These are phyloP conservation scores for Mionectes olivaceus DNA, from an alignment of 2,797 vertebrate genomes.

Conservation along the genomic window DNA sequence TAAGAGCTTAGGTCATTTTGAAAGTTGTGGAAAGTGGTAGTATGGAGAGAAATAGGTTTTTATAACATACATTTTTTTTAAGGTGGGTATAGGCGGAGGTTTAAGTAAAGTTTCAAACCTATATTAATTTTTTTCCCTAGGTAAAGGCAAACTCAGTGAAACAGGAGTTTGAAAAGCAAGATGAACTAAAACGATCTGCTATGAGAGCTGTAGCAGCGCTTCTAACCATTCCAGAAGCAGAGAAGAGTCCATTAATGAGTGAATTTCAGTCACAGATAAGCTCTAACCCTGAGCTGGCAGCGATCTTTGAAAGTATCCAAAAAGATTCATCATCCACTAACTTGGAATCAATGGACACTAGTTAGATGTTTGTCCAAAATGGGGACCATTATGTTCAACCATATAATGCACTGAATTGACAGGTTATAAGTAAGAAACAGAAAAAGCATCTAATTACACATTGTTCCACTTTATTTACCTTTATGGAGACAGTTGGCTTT, in stretches of 20 bases:
- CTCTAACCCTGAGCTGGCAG: slow-evolving; percentile 97
- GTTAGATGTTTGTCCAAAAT: slow-evolving; percentile 82
- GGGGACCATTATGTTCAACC: slow-evolving; percentile 86
- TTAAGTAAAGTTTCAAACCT: not conserved
- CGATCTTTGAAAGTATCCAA: slow-evolving; percentile 99
- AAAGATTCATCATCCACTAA: slow-evolving; percentile 97
- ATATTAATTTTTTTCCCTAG: slow-evolving; percentile 67
- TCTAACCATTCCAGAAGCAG: slow-evolving; percentile 97
- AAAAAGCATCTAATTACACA: slow-evolving; percentile 85
- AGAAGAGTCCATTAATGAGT: slow-evolving; percentile 97
- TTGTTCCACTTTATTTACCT: slow-evolving; percentile 85
- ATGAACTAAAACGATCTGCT: slow-evolving; percentile 96
- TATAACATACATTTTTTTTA: not conserved
- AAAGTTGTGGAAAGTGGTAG: not conserved
- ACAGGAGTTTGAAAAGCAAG: slow-evolving; percentile 99
- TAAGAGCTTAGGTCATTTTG: not conserved
- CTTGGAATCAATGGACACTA: slow-evolving; percentile 99
- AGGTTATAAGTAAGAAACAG: slow-evolving; percentile 83
- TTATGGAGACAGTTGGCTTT: slow-evolving; percentile 82
- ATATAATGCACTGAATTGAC: slow-evolving; percentile 95
- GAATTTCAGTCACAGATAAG: slow-evolving; percentile 99
- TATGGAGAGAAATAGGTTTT: not conserved
- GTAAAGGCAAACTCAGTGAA: slow-evolving; percentile 98
- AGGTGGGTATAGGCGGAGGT: not conserved
- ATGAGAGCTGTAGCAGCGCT: slow-evolving; percentile 97